Percentiles rank a stretch among this genome's conserved stretches.
Evolutionary conservation across 2,888 invertebrate genomes (phyloP).

Genomic region (Dasypogon diadema): DNA sequence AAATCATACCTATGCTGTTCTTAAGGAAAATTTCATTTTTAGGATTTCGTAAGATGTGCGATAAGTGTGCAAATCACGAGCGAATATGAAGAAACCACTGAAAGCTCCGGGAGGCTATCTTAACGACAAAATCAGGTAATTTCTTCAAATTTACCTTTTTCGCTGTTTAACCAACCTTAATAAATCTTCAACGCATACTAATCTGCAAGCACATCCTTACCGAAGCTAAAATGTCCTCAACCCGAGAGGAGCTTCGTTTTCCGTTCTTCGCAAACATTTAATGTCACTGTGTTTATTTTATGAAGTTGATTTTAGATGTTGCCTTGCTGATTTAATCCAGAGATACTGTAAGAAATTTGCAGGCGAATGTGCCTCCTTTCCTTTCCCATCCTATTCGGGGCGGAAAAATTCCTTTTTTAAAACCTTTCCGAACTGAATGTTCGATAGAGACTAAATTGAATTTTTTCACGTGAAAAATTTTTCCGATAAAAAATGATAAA

Average conservation of each 20-base stretch:
- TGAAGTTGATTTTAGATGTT: conserved; percentile 47
- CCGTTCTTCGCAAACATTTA: conserved; percentile 35
- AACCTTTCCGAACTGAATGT: conserved; percentile 18
- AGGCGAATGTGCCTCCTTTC: conserved; percentile 29
- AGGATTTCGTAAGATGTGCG: too few species aligned
- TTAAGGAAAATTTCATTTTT: too few species aligned
- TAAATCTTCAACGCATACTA: not conserved
- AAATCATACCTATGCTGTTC: too few species aligned
- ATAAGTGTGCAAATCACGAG: too few species aligned
- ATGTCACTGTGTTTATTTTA: conserved; percentile 46
- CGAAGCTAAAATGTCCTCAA: not conserved
- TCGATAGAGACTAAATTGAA: conserved; percentile 43
- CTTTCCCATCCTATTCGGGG: not conserved
- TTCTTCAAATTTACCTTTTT: not conserved
- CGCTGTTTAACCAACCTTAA: not conserved
- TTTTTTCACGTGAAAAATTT: conserved; percentile 46
- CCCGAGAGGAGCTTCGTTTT: conserved; percentile 26
- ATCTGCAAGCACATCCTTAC: not conserved
- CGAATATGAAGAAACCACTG: not conserved
- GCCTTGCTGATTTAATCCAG: conserved; percentile 39
- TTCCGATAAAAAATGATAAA: conserved; percentile 1
- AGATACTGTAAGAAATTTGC: conserved; percentile 29
- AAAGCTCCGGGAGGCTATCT: not conserved
- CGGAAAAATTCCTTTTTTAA: conserved; percentile 28
- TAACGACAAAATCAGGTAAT: not conserved